A percentile compares a stretch with the other conserved stretches of the same genome.
Evolutionary conservation across 2,888 invertebrate genomes (phyloP).

Genomic region (Aelia acuminata): DNA sequence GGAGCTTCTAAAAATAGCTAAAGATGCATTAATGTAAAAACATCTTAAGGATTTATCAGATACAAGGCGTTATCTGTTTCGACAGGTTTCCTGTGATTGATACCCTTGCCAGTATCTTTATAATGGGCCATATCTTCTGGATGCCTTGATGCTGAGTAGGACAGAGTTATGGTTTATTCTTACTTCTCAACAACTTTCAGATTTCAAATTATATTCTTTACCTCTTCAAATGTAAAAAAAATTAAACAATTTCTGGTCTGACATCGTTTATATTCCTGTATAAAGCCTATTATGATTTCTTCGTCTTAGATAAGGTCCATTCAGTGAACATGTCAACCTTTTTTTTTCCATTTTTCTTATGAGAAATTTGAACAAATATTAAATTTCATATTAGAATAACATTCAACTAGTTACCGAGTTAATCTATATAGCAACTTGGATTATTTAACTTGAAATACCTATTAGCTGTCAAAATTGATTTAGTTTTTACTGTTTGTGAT

Average conservation of each 20-base stretch:
- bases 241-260: neutral
- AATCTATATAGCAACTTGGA: too few relatives aligned
- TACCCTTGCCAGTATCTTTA: neutral
- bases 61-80: constrained; percentile 5
- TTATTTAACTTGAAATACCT: too few relatives aligned
- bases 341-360: too few relatives aligned
- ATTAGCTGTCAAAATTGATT: too few relatives aligned
- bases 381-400: too few relatives aligned
- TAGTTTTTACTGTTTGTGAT: too few relatives aligned
- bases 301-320: too few relatives aligned
- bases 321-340: too few relatives aligned
- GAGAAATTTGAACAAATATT: too few relatives aligned
- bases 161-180: neutral
- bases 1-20: neutral
- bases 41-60: neutral
- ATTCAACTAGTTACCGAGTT: too few relatives aligned
- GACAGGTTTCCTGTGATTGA: constrained; percentile 6
- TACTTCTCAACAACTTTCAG: neutral
- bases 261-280: too few relatives aligned
- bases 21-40: neutral
- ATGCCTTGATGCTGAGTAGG: neutral
- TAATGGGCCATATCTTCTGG: neutral
- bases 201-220: neutral
- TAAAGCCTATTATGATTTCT: too few relatives aligned
- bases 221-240: neutral